phyloP scores from a whole-genome alignment of 2,797 vertebrate genomes.

The Luscinia megarhynchos region DNA sequence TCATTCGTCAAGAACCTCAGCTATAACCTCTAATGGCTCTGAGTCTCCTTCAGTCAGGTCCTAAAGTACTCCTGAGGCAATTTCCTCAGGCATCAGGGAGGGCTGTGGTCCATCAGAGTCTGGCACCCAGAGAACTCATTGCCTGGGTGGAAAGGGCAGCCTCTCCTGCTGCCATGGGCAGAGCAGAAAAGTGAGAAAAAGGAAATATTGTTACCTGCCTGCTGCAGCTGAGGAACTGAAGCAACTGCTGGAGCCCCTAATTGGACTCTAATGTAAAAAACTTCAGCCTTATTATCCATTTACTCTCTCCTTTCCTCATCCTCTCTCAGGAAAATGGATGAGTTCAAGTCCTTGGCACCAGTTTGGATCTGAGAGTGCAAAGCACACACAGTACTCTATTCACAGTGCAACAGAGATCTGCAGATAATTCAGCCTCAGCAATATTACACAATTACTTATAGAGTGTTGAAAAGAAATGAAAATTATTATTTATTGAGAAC shows the following conservation, averaged over 20 bases:
- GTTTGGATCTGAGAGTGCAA: background rate
- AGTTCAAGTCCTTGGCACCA: constrained; percentile 19
- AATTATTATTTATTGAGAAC: constrained; percentile 38
- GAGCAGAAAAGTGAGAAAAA: background rate
- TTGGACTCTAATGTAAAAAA: background rate
- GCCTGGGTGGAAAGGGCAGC: background rate
- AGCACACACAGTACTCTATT: constrained; percentile 18
- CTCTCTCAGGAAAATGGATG: background rate
- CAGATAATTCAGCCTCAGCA: background rate
- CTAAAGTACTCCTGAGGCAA: background rate
- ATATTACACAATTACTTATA: constrained; percentile 17
- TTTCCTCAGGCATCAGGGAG: background rate
- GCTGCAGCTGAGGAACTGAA: background rate
- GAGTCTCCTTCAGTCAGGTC: background rate
- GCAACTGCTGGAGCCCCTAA: background rate
- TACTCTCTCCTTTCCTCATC: background rate
- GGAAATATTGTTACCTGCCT: background rate
- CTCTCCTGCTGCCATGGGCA: background rate
- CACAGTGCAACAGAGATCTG: background rate
- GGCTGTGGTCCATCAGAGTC: background rate
- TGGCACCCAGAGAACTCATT: accelerated
- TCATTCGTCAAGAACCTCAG: background rate
- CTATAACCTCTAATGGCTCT: background rate
- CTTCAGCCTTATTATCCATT: background rate
- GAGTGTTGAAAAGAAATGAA: constrained; percentile 27